A percentile compares a stretch with the other conserved stretches of the same genome.
Evolutionary conservation across 1,140 invertebrate genomes (phyloP).

Genomic region (Steinernema khuongi): DNA sequence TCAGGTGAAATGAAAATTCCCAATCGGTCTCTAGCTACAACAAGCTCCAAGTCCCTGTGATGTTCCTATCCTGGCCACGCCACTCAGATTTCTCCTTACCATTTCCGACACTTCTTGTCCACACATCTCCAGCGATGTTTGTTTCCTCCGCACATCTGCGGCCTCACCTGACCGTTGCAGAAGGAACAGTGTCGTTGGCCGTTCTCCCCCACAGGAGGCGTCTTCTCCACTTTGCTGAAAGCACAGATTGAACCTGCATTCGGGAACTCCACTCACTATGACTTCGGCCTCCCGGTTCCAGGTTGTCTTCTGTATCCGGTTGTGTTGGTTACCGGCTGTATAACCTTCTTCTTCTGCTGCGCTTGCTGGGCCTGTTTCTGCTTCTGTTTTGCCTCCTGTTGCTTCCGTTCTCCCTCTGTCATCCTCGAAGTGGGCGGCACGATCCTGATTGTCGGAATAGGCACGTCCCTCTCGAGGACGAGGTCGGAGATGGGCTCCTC

Average conservation of each 20-base stretch:
- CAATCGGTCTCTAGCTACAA: too few species aligned
- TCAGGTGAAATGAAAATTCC: too few species aligned
- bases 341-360: neutral
- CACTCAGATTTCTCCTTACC: conserved; percentile 13
- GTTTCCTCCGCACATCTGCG: conserved; percentile 42
- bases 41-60: too few species aligned
- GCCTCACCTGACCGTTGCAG: conserved; percentile 37
- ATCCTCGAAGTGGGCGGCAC: neutral
- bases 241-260: neutral
- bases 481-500: neutral
- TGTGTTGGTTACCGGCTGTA: neutral
- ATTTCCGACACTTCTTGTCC: conserved; percentile 42
- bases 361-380: neutral
- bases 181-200: conserved; percentile 32
- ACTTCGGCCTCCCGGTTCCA: conserved; percentile 14
- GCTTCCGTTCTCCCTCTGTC: neutral
- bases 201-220: conserved; percentile 34
- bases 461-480: neutral
- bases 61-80: too few species aligned
- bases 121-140: conserved; percentile 42
- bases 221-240: conserved; percentile 40
- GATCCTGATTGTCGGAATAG: neutral
- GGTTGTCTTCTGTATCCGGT: neutral
- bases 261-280: neutral
- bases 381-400: neutral